Evolutionary conservation across 2,888 invertebrate species (phyloP).

Genomic region (Eucera pruinosa): DNA sequence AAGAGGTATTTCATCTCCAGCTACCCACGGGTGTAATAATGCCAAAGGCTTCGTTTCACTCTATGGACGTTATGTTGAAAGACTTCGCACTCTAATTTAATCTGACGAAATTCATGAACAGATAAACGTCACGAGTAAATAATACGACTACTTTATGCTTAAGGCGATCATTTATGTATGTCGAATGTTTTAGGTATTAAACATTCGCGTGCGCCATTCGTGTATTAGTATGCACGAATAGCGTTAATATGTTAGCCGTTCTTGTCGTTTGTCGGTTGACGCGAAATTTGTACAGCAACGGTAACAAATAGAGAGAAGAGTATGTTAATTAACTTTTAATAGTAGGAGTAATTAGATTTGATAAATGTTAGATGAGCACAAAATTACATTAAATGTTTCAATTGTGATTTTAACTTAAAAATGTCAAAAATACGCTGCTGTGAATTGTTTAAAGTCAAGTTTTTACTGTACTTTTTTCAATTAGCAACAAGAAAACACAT

Average conservation of each 20-base stretch:
- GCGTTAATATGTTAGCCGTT: too few relatives aligned
- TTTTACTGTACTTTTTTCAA: too few relatives aligned
- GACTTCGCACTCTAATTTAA: constrained; percentile 28
- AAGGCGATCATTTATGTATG: not conserved
- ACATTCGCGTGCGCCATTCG: not conserved
- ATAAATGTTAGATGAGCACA: too few relatives aligned
- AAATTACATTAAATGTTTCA: too few relatives aligned
- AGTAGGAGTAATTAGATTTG: constrained; percentile 1
- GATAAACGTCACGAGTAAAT: not conserved
- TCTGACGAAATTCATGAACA: constrained; percentile 8
- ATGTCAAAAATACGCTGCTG: too few relatives aligned
- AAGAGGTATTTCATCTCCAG: constrained; percentile 22
- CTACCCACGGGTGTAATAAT: constrained; percentile 3
- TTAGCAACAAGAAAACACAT: too few relatives aligned
- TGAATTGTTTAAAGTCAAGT: too few relatives aligned
- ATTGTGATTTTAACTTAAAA: too few relatives aligned
- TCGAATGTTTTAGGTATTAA: not conserved
- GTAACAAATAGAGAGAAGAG: not conserved
- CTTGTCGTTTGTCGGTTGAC: too few relatives aligned
- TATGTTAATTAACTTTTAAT: not conserved
- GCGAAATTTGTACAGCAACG: not conserved
- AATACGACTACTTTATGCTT: not conserved
- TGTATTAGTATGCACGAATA: too few relatives aligned
- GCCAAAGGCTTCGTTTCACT: not conserved
- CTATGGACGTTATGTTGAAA: not conserved